These are phyloP conservation scores for Cynopterus brachyotis DNA, from an alignment of 2,113 vertebrate species.

Conservation along the genomic window DNA sequence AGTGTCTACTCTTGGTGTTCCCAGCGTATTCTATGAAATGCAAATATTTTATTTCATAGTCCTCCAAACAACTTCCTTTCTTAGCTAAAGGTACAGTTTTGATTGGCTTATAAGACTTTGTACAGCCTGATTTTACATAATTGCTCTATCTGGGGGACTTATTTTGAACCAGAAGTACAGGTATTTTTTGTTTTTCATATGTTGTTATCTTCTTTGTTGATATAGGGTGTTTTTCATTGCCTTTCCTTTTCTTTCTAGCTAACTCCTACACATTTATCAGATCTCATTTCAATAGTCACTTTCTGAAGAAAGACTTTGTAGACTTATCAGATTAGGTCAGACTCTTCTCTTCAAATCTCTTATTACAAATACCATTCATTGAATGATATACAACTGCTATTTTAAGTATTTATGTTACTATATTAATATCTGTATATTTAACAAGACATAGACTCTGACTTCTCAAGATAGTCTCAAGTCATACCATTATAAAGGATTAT, in stretches of 20 bases:
- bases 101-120: background rate
- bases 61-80: background rate
- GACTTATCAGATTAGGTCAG: background rate
- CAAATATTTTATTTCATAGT: background rate
- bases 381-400: background rate
- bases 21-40: background rate
- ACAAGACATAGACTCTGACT: background rate
- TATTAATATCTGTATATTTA: background rate
- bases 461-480: background rate
- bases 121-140: background rate
- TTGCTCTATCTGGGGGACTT: background rate
- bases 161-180: background rate
- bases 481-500: background rate
- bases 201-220: background rate
- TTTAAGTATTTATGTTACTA: background rate
- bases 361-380: background rate
- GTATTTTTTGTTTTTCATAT: background rate
- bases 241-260: background rate
- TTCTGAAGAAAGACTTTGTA: background rate
- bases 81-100: background rate
- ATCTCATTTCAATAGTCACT: background rate
- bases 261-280: background rate
- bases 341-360: background rate
- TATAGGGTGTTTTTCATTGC: background rate
- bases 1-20: background rate